Percentiles rank a stretch among this genome's conserved stretches.
Conservation (phyloP, 2,888 invertebrate species). For the Psylliodes chrysocephalus region DNA sequence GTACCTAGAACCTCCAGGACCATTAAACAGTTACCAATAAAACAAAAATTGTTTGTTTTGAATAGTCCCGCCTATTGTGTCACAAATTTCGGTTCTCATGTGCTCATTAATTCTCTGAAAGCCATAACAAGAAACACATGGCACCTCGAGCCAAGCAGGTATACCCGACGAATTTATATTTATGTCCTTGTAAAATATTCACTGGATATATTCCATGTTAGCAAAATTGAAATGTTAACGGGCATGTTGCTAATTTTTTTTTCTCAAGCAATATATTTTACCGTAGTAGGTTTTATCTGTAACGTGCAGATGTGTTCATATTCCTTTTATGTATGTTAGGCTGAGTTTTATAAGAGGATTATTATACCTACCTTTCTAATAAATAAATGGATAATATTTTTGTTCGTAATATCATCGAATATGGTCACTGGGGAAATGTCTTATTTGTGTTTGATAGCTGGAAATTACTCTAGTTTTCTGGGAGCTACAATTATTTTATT, state of each 20-base stretch:
- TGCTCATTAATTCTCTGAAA: slow-evolving; percentile 32
- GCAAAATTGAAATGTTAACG: slow-evolving; percentile 35
- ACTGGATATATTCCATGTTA: slow-evolving; percentile 27
- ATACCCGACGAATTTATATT: slow-evolving; percentile 32
- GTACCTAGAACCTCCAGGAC: no score
- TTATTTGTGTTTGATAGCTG: no score
- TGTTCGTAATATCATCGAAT: no score
- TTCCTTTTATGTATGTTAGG: neutral
- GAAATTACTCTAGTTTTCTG: no score
- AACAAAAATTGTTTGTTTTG: slow-evolving; percentile 27
- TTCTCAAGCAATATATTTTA: slow-evolving; percentile 13
- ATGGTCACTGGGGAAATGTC: no score
- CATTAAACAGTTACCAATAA: slow-evolving; percentile 4
- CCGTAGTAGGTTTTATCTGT: neutral
- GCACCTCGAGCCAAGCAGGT: slow-evolving; percentile 33
- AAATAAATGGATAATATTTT: no score
- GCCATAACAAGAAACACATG: slow-evolving; percentile 37
- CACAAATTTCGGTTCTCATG: slow-evolving; percentile 33
- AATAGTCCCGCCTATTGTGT: slow-evolving; percentile 27
- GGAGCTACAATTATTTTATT: no score
- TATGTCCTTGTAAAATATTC: slow-evolving; percentile 35
- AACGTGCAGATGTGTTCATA: neutral
- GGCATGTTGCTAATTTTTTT: slow-evolving; percentile 26
- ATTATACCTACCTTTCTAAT: no score
- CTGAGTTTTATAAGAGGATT: no score